A percentile compares a stretch with the other conserved stretches of the same genome.
These are phyloP conservation scores for Acanthosepion pharaonis DNA, from an alignment of 2,888 invertebrate genomes.

Conservation along the genomic window DNA sequence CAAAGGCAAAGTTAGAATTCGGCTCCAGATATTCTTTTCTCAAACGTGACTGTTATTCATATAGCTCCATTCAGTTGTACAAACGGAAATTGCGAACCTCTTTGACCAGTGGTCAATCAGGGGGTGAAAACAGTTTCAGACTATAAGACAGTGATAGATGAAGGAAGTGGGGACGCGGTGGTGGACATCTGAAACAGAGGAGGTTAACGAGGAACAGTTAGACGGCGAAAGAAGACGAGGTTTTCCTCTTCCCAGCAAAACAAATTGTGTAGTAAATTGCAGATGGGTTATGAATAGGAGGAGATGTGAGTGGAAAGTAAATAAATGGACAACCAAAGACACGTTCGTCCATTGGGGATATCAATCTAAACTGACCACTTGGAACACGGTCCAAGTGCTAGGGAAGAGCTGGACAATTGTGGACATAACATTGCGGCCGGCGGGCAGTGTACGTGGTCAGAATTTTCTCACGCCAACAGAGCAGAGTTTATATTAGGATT, in stretches of 20 bases:
- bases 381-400: not conserved
- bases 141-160: not conserved
- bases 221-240: not conserved
- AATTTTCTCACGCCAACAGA: not conserved
- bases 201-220: not conserved
- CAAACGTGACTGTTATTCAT: not conserved
- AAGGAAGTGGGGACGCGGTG: not conserved
- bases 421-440: not conserved
- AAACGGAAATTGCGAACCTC: not conserved
- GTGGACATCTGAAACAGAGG: not conserved
- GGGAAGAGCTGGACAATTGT: not conserved
- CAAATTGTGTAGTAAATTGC: not conserved
- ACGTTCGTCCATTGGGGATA: not conserved
- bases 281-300: not conserved
- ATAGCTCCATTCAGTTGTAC: not conserved
- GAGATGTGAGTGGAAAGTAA: not conserved
- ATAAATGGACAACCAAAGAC: not conserved
- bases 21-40: not conserved
- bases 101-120: not conserved
- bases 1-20: not conserved
- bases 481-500: not conserved
- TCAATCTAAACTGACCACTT: slow-evolving; percentile 9
- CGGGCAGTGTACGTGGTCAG: not conserved
- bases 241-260: not conserved
- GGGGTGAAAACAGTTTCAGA: not conserved